Evolutionary conservation across 2,888 invertebrate species (phyloP).

Genomic region (Aleiodes leptofemur): DNA sequence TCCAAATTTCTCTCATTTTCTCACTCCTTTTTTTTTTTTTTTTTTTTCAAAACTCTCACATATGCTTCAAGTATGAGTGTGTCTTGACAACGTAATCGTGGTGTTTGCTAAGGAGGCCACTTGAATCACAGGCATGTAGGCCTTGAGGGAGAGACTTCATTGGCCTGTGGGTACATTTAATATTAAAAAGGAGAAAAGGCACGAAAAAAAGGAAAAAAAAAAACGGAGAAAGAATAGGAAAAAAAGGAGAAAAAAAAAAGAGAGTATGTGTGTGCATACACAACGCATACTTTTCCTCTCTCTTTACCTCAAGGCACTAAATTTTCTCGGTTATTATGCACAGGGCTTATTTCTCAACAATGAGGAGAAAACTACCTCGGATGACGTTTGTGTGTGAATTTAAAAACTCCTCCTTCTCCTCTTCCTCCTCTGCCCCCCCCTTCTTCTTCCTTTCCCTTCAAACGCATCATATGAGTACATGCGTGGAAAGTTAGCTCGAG

Average conservation of each 20-base stretch:
- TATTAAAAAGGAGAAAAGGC: neutral
- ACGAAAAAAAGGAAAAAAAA: conserved; percentile 10
- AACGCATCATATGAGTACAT: conserved; percentile 37
- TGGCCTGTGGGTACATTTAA: too few relatives aligned
- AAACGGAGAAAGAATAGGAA: neutral
- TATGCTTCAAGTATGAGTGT: conserved; percentile 22
- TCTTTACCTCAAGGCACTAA: conserved; percentile 63
- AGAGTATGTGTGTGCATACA: neutral
- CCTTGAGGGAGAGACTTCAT: too few relatives aligned
- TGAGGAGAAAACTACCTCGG: conserved; percentile 60
- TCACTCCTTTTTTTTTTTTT: neutral
- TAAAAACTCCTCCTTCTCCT: too few relatives aligned
- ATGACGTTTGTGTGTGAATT: conserved; percentile 46
- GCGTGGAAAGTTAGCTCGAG: conserved; percentile 29
- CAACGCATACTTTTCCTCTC: conserved; percentile 8
- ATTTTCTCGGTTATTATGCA: conserved; percentile 58
- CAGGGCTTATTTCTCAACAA: conserved; percentile 66
- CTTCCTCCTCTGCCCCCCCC: neutral
- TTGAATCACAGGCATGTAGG: too few relatives aligned
- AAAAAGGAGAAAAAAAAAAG: neutral
- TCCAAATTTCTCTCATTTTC: conserved; percentile 2
- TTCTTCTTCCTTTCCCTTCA: neutral
- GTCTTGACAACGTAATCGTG: too few relatives aligned
- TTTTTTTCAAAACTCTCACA: neutral
- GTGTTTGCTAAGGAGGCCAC: too few relatives aligned